Evolutionary conservation across 2,888 invertebrate species (phyloP).

Genomic region (Theretra japonica): DNA sequence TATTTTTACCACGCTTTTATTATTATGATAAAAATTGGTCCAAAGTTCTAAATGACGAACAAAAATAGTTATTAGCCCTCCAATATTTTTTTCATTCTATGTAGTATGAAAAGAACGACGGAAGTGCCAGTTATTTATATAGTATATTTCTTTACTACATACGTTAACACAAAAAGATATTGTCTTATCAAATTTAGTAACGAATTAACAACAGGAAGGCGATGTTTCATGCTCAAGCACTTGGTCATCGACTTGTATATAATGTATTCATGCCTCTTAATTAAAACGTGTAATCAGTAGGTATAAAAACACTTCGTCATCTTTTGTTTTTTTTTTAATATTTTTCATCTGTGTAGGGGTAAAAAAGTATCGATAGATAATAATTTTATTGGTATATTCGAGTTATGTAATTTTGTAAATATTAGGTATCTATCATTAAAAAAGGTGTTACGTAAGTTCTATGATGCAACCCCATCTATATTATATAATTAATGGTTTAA

Average conservation of each 20-base stretch:
- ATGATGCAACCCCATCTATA: not conserved
- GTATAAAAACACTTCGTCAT: not conserved
- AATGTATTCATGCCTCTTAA: not conserved
- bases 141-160: too few relatives aligned
- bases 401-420: not conserved
- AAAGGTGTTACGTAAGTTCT: not conserved
- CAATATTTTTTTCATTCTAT: too few relatives aligned
- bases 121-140: too few relatives aligned
- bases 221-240: not conserved
- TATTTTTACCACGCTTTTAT: too few relatives aligned
- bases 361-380: not conserved
- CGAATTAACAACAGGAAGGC: not conserved
- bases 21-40: too few relatives aligned
- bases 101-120: too few relatives aligned
- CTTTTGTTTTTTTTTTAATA: not conserved
- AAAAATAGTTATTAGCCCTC: too few relatives aligned
- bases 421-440: not conserved
- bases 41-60: too few relatives aligned
- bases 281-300: not conserved
- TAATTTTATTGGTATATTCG: not conserved
- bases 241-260: constrained; percentile 7
- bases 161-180: not conserved
- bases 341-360: too few relatives aligned
- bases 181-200: not conserved
- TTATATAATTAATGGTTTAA: too few relatives aligned